Evolutionary conservation across 2,113 vertebrate species (phyloP).

Genomic region (Sterrhoptilus dennistouni): DNA sequence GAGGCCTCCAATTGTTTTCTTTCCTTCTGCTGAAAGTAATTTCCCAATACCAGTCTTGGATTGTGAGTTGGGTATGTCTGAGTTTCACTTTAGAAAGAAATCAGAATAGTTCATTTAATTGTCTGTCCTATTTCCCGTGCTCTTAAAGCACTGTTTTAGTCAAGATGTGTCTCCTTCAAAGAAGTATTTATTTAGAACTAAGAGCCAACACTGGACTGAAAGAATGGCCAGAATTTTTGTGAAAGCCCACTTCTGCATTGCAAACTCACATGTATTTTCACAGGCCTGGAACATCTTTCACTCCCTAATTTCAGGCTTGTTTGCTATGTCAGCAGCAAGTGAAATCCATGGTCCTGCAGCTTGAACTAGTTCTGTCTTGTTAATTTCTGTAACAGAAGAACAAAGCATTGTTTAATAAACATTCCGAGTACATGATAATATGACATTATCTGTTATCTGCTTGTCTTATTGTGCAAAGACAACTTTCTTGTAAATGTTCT

Average conservation of each 20-base stretch:
- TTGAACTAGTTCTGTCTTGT: conserved; percentile 39
- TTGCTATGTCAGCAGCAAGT: not conserved
- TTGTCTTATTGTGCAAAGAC: conserved; percentile 3
- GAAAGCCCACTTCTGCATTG: not conserved
- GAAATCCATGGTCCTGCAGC: not conserved
- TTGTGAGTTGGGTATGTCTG: not conserved
- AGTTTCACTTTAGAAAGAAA: not conserved
- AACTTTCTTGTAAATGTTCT: not conserved
- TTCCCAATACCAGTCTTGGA: not conserved
- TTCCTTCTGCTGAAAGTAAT: not conserved
- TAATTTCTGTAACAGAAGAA: conserved; percentile 21
- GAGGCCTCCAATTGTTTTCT: not conserved
- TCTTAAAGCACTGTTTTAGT: not conserved
- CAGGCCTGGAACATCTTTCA: not conserved
- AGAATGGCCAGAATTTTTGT: not conserved
- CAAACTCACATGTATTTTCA: not conserved
- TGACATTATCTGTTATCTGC: not conserved
- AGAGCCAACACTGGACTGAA: not conserved
- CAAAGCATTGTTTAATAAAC: conserved; percentile 67
- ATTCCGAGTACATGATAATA: conserved; percentile 5
- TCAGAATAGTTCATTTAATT: not conserved
- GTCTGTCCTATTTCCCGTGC: not conserved
- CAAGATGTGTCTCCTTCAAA: not conserved
- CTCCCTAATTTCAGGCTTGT: not conserved
- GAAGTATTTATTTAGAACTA: not conserved